Evolutionary conservation across 2,113 vertebrate genomes (phyloP).

Genomic region (rabbit (Oryctolagus cuniculus)): DNA sequence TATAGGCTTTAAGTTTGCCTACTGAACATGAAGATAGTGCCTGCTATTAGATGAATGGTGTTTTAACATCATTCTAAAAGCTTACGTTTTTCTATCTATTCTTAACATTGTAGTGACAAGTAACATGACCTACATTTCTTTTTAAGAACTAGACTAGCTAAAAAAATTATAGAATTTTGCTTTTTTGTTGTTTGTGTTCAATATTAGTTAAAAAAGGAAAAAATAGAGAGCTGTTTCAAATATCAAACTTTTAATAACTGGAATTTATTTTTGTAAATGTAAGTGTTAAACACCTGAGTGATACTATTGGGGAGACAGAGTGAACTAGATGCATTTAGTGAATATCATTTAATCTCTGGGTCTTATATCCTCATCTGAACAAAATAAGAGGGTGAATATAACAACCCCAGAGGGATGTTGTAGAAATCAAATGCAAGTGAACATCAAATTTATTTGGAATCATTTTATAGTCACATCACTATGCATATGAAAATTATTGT

Average conservation of each 20-base stretch:
- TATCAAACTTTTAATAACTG: neutral
- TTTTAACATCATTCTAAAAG: neutral
- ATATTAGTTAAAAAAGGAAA: neutral
- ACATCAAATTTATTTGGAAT: neutral
- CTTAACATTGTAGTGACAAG: neutral
- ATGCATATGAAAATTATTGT: too few species aligned
- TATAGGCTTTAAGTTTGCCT: neutral
- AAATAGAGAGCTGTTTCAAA: neutral
- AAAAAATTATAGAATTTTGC: neutral
- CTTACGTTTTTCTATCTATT: neutral
- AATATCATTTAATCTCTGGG: neutral
- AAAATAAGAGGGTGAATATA: neutral
- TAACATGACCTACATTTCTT: neutral
- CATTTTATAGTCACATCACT: neutral
- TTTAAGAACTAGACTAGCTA: neutral
- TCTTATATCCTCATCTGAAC: neutral
- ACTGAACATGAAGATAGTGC: neutral
- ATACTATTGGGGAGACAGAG: neutral
- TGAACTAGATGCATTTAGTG: too few species aligned
- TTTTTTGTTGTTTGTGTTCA: neutral
- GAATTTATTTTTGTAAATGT: neutral
- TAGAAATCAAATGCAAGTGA: neutral
- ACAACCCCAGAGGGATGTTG: neutral
- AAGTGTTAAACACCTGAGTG: neutral
- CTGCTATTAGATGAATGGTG: neutral